These are phyloP conservation scores for Potamarius usumacintae DNA, from an alignment of 2,113 vertebrate species.

Conservation along the genomic window DNA sequence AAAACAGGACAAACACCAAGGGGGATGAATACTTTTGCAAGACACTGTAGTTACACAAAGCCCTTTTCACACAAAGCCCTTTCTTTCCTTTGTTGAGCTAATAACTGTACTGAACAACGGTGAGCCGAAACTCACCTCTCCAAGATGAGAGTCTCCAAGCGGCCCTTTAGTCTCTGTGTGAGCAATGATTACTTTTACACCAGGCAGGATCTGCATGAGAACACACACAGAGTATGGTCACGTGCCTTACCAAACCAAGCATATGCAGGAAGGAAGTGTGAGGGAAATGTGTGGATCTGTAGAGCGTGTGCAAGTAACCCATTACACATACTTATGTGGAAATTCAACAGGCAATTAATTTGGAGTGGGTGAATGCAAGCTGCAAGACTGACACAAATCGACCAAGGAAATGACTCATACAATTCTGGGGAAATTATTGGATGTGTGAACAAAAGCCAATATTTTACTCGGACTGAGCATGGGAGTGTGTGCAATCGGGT, in stretches of 20 bases:
- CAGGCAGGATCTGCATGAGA: constrained; percentile 84
- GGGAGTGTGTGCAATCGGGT: neutral
- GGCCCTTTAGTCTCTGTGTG: constrained; percentile 95
- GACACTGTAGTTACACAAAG: too few relatives aligned
- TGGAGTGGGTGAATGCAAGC: neutral
- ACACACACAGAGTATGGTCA: constrained; percentile 17
- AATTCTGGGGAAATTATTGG: neutral
- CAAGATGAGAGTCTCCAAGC: constrained; percentile 91
- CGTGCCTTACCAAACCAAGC: neutral
- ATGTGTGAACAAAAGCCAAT: neutral
- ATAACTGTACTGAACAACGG: neutral
- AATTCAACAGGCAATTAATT: neutral
- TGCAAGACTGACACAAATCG: neutral
- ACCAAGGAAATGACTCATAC: neutral
- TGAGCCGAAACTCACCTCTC: constrained; percentile 78
- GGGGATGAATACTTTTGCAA: too few relatives aligned
- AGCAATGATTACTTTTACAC: constrained; percentile 94
- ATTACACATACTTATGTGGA: neutral
- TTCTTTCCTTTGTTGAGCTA: neutral
- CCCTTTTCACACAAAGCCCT: neutral
- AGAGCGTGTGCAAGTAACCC: neutral
- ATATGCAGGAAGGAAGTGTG: neutral
- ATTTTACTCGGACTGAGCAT: neutral
- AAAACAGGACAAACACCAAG: too few relatives aligned
- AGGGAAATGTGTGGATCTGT: neutral